phyloP scores from a whole-genome alignment of 2,797 vertebrate genomes.

The Rhodeus uyekii region DNA sequence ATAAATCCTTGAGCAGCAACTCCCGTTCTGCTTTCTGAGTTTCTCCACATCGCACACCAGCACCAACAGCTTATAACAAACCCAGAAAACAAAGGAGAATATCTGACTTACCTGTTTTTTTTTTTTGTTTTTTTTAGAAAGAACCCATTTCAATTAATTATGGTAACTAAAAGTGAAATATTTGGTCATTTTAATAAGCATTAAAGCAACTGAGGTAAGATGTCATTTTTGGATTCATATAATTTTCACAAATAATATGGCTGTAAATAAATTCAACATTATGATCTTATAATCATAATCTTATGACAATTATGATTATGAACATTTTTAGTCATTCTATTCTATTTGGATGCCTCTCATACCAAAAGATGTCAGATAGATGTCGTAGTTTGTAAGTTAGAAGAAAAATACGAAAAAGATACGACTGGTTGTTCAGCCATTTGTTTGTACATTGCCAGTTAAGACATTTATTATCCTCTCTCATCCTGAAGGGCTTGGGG shows the following conservation, averaged over 20 bases:
- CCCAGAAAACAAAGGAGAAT: neutral
- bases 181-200: neutral
- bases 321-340: neutral
- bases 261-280: neutral
- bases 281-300: neutral
- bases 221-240: neutral
- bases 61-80: no score
- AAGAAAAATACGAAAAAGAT: neutral
- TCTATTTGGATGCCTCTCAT: neutral
- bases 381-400: neutral
- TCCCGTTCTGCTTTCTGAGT: no score
- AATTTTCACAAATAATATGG: neutral
- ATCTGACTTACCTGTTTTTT: neutral
- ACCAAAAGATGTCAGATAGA: neutral
- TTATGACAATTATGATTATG: no score
- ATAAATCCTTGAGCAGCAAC: no score
- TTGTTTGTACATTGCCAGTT: neutral
- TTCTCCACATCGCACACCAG: no score
- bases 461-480: neutral
- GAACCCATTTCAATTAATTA: neutral
- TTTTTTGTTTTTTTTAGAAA: no score
- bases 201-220: neutral
- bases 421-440: neutral
- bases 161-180: neutral
- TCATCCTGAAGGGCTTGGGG: neutral